These are phyloP conservation scores for Ischnura elegans DNA, from an alignment of 2,888 invertebrate genomes.

Conservation along the genomic window DNA sequence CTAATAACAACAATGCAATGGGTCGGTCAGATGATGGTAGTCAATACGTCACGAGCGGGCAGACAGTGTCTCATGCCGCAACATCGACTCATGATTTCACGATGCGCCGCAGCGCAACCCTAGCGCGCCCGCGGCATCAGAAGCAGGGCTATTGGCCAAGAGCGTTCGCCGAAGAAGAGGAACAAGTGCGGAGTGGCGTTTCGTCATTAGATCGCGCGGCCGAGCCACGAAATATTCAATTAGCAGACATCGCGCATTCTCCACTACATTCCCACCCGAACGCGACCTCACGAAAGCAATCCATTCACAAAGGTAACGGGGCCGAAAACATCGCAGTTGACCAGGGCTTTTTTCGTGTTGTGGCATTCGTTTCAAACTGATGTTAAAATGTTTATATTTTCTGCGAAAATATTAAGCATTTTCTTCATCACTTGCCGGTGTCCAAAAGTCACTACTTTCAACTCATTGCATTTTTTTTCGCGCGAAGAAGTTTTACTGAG, in stretches of 20 bases:
- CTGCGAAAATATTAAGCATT: too few species aligned
- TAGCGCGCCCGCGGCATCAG: too few species aligned
- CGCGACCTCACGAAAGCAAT: not conserved
- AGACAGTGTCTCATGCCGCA: not conserved
- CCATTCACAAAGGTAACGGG: not conserved
- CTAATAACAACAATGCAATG: too few species aligned
- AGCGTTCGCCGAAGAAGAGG: not conserved
- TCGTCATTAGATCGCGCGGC: not conserved
- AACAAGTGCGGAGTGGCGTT: not conserved
- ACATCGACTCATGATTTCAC: not conserved
- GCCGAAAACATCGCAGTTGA: not conserved
- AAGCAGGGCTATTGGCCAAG: not conserved
- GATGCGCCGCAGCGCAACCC: not conserved
- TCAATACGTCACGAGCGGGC: not conserved
- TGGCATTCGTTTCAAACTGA: too few species aligned
- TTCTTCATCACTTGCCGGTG: too few species aligned
- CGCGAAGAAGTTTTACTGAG: too few species aligned
- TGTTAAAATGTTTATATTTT: too few species aligned
- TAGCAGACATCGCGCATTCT: conserved; percentile 17
- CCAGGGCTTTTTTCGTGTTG: too few species aligned
- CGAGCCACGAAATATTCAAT: not conserved
- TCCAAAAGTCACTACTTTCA: too few species aligned
- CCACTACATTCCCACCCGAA: not conserved
- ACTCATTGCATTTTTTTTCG: too few species aligned
- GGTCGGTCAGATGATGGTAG: not conserved